These are phyloP conservation scores for Phylloscopus trochiloides DNA, from an alignment of 2,113 vertebrate genomes.

Conservation along the genomic window DNA sequence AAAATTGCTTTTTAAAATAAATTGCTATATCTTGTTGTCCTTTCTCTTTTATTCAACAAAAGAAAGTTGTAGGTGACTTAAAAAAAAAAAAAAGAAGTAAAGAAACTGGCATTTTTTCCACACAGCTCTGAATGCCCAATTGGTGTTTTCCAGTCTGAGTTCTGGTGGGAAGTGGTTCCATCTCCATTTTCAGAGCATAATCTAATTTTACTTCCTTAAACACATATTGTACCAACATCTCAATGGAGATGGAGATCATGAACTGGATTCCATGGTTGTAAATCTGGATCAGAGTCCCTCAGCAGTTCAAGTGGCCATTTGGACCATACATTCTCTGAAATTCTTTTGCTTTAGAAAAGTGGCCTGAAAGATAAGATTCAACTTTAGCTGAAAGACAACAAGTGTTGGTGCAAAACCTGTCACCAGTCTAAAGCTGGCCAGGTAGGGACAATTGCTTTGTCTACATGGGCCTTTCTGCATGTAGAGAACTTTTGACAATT, in stretches of 20 bases:
- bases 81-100: background rate
- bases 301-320: background rate
- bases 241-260: background rate
- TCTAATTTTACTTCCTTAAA: background rate
- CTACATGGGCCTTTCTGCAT: background rate
- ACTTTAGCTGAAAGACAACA: background rate
- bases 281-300: background rate
- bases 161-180: background rate
- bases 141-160: background rate
- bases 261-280: background rate
- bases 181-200: background rate
- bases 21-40: accelerated
- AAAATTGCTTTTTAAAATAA: background rate
- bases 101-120: background rate
- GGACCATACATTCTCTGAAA: background rate
- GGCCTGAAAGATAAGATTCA: background rate
- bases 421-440: background rate
- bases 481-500: background rate
- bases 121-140: background rate
- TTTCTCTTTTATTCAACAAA: background rate
- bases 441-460: background rate
- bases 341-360: background rate
- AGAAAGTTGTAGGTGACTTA: background rate
- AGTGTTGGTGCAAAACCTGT: background rate
- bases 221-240: background rate